Evolutionary conservation across 2,113 vertebrate species (phyloP).

Genomic region (Alethe castanea): DNA sequence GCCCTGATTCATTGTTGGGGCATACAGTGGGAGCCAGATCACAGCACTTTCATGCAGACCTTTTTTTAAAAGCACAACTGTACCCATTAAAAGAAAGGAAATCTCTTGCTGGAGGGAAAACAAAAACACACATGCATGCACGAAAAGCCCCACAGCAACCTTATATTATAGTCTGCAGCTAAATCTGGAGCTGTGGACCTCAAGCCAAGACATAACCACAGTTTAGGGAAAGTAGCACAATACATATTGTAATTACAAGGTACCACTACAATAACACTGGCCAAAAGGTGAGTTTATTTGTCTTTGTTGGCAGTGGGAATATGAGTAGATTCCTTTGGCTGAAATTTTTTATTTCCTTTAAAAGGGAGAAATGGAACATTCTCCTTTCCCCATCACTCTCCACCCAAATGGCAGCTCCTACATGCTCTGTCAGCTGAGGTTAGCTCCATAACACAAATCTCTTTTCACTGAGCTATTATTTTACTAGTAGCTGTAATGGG

Average conservation of each 20-base stretch:
- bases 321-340: background rate
- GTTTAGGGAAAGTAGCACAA: background rate
- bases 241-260: background rate
- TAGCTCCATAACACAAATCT: background rate
- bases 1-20: conserved; percentile 8
- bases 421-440: background rate
- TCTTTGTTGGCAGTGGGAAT: background rate
- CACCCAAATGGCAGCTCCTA: background rate
- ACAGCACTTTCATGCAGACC: conserved; percentile 17
- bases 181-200: background rate
- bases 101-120: background rate
- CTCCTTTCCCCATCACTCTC: background rate
- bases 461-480: background rate
- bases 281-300: background rate
- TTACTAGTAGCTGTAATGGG: background rate
- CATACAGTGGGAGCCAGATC: conserved; percentile 24
- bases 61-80: conserved; percentile 1
- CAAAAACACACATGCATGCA: accelerated
- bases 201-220: conserved; percentile 1
- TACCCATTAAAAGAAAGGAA: background rate
- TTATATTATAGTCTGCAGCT: background rate
- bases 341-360: background rate
- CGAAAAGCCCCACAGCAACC: background rate
- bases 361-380: background rate
- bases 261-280: background rate